Base-by-base conservation (phyloP, 2,888 invertebrate species). In the Eristalis tenax region DNA sequence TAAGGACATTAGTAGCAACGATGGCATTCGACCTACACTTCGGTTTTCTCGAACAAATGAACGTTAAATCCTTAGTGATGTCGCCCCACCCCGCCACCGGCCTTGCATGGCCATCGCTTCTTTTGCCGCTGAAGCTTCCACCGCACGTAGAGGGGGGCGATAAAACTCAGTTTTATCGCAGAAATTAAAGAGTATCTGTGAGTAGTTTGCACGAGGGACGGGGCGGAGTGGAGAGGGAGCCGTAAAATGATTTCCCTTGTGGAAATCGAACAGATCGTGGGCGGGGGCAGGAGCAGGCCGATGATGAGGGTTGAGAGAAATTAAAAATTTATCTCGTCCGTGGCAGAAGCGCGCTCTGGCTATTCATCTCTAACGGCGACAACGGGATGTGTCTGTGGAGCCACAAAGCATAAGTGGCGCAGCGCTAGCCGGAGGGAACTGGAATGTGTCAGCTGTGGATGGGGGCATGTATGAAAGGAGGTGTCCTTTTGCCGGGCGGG, bases 241-340 rank as follows among this genome's bases (percentile, higher is more conserved):
- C 64, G 59, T 77, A 61, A 71, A n/a, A 79, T 79, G 73, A 79
- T 79, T 79, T 79, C 79, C 79, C 79, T 66, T 79, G 79, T 66
- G 79, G 23, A 66, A 59, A 38, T 59, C 38, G 40, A 70, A 50
- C 61, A 56, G 56, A 63, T 61, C 69, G 32, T 61, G 23, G 69
- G 56, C 35, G 32, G 32, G 57, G 35, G 56, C 10, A 35, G 64
- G 35, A 3, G 26, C 11, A 22, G 59, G 59, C 26, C 23, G 59
- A 13, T 22, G 59, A 59, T 59, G 59, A 26, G 23, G 59, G 43
- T 75, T 56, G n/a, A 2, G 43, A 18, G 40, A 68, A 59, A 76
- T 68, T 76, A 68, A 76, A 76, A 76, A 68, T 68, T 23, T 66
- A 66, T 75, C 18, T 56, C 23, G 23, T 11, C 59, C 23, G 4